phyloP scores from a whole-genome alignment of 2,888 invertebrate genomes.

The Zootermopsis nevadensis region DNA sequence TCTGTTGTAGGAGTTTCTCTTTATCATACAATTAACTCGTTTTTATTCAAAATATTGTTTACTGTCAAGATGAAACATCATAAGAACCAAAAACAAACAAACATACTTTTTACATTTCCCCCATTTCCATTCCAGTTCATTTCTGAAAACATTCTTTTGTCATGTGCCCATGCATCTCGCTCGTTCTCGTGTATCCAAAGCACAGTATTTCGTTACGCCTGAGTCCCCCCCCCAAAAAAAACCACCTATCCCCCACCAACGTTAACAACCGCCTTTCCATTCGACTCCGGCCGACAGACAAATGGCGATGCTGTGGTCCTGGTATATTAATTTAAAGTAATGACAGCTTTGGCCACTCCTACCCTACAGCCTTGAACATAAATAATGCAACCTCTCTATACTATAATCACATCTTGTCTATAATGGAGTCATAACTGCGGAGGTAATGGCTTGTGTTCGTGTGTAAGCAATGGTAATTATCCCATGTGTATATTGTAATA shows the following conservation, averaged over 20 bases:
- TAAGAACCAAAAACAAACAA: not conserved
- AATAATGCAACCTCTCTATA: constrained; percentile 24
- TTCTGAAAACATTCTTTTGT: too few relatives aligned
- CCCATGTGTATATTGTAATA: constrained; percentile 15
- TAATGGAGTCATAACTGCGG: constrained; percentile 20
- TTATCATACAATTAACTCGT: not conserved
- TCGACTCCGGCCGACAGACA: not conserved
- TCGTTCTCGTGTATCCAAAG: not conserved
- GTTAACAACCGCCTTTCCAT: not conserved
- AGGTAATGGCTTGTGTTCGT: not conserved
- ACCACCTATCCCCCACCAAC: not conserved
- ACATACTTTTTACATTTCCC: not conserved
- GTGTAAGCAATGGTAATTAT: constrained; percentile 10
- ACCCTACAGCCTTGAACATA: constrained; percentile 23
- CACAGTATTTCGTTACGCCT: not conserved
- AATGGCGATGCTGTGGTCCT: constrained; percentile 10
- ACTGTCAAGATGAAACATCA: constrained; percentile 8
- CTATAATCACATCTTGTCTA: not conserved
- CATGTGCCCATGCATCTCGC: not conserved
- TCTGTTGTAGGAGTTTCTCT: constrained; percentile 1
- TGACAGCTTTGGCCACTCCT: constrained; percentile 35
- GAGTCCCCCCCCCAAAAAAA: not conserved
- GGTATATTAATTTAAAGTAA: constrained; percentile 41
- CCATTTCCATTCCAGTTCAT: not conserved
- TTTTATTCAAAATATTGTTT: not conserved